Percentiles rank a stretch among this genome's conserved stretches.
Evolutionary conservation across 2,113 vertebrate genomes (phyloP).

Genomic region (Ophthalmolycus amberensis): DNA sequence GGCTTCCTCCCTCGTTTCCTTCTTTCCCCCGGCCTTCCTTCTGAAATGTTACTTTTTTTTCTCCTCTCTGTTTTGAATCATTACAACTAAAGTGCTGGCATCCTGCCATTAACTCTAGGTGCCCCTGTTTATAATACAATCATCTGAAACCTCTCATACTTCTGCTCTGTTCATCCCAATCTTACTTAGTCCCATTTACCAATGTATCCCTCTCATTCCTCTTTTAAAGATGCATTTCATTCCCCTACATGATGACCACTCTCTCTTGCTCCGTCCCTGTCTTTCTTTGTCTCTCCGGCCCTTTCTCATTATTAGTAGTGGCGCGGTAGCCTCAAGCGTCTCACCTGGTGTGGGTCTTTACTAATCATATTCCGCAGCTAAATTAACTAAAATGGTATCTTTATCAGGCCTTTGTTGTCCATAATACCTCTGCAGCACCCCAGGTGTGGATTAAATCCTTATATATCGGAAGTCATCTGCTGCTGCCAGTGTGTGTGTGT

Average conservation of each 20-base stretch:
- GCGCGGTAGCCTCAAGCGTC: slow-evolving; percentile 53
- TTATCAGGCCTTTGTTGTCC: slow-evolving; percentile 76
- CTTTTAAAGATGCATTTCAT: slow-evolving; percentile 30
- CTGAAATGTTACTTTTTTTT: slow-evolving; percentile 3
- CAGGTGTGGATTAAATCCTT: slow-evolving; percentile 62
- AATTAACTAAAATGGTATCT: slow-evolving; percentile 73
- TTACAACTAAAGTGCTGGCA: neutral
- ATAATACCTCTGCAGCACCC: slow-evolving; percentile 64
- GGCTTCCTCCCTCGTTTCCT: slow-evolving; percentile 19
- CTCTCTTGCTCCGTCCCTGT: neutral
- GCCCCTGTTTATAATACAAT: slow-evolving; percentile 18
- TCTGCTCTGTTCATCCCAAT: neutral
- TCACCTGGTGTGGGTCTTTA: slow-evolving; percentile 71
- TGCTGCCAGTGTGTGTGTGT: slow-evolving; percentile 21
- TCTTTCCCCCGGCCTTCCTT: slow-evolving; percentile 12
- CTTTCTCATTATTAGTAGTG: slow-evolving; percentile 42
- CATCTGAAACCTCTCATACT: slow-evolving; percentile 6
- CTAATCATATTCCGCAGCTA: slow-evolving; percentile 73
- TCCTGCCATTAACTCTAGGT: slow-evolving; percentile 8
- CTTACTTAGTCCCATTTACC: slow-evolving; percentile 22
- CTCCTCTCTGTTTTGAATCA: slow-evolving; percentile 24
- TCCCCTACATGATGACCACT: slow-evolving; percentile 20
- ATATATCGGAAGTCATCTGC: slow-evolving; percentile 68
- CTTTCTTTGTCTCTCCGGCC: slow-evolving; percentile 5
- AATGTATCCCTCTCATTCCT: slow-evolving; percentile 38